These are phyloP conservation scores for Enhydra lutris DNA, from an alignment of 2,113 vertebrate genomes.

Conservation along the genomic window DNA sequence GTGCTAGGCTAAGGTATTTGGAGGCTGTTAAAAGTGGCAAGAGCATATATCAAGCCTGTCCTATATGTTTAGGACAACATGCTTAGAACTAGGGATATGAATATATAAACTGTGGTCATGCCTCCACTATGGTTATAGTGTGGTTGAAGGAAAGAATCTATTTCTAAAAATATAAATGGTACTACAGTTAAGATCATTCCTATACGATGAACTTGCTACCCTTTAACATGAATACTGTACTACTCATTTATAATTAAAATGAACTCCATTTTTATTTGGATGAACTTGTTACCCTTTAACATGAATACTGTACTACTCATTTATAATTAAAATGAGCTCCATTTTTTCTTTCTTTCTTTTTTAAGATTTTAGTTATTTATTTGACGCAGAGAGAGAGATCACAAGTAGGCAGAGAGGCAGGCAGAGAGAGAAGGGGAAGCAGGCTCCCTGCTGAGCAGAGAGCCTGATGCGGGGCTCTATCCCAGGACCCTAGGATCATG, in stretches of 20 bases:
- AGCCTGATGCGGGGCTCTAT: too few species aligned
- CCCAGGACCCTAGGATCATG: too few species aligned
- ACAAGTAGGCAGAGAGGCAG: too few species aligned
- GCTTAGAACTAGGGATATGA: not conserved
- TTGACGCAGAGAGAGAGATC: too few species aligned
- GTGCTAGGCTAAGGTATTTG: not conserved
- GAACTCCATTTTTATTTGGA: not conserved
- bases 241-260: constrained; percentile 7
- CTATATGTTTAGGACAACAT: not conserved
- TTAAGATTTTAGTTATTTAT: too few species aligned
- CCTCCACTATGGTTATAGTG: not conserved
- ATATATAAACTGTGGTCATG: not conserved
- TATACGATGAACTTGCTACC: not conserved
- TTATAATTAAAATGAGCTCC: not conserved
- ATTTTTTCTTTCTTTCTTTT: too few species aligned
- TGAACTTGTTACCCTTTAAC: not conserved
- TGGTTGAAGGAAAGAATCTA: not conserved
- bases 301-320: not conserved
- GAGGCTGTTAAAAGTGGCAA: not conserved
- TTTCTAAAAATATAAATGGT: constrained; percentile 5
- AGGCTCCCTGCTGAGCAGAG: too few species aligned
- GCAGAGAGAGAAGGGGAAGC: too few species aligned
- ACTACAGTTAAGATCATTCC: not conserved
- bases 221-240: not conserved
- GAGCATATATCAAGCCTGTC: not conserved